Evolutionary conservation across 2,797 vertebrate genomes (phyloP).

Genomic region (Sus cebifrons): DNA sequence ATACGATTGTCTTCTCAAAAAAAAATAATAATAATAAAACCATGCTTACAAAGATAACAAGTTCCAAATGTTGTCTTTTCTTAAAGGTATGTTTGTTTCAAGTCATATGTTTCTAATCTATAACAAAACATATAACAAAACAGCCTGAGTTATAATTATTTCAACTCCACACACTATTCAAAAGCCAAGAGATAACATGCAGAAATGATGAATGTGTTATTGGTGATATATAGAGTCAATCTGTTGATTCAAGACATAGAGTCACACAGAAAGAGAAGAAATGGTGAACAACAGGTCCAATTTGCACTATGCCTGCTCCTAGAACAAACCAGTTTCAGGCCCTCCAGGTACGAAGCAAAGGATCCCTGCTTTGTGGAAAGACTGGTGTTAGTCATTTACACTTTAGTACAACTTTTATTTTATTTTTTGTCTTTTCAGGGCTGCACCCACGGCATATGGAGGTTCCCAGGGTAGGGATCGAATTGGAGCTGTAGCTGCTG

Average conservation of each 20-base stretch:
- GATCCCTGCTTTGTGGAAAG: background rate
- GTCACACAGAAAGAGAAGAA: constrained; percentile 69
- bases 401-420: background rate
- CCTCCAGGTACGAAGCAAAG: background rate
- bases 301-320: background rate
- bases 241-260: constrained; percentile 71
- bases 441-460: too few species aligned
- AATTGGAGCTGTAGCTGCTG: too few species aligned
- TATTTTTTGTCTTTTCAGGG: too few species aligned
- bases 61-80: constrained; percentile 89
- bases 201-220: constrained; percentile 79
- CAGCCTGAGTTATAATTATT: constrained; percentile 86
- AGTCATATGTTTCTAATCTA: constrained; percentile 89
- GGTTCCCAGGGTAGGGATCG: too few species aligned
- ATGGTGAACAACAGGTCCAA: constrained; percentile 61
- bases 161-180: constrained; percentile 67
- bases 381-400: background rate
- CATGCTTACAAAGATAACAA: constrained; percentile 86
- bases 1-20: constrained; percentile 76
- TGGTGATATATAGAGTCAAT: constrained; percentile 50
- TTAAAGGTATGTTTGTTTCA: constrained; percentile 88
- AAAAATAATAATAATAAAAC: constrained; percentile 54
- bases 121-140: constrained; percentile 83
- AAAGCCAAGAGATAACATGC: constrained; percentile 83
- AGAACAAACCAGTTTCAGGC: constrained; percentile 18